A percentile compares a stretch with the other conserved stretches of the same genome.
Conservation (phyloP, 2,797 vertebrate genomes). For the Lepilemur ruficaudatus region DNA sequence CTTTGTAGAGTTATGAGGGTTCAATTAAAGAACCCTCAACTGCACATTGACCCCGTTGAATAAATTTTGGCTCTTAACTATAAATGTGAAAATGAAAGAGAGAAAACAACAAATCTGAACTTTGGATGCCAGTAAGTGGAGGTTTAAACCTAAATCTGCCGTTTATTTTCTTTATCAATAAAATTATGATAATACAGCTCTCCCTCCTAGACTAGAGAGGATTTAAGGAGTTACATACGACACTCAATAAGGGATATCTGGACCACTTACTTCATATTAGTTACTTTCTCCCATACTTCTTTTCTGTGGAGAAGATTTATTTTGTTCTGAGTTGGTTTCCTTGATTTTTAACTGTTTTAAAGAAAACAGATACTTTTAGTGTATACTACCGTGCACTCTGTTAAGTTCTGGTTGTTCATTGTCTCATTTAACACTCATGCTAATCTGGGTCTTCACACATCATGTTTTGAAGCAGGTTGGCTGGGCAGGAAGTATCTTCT, state of each 20-base stretch:
- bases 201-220: neutral
- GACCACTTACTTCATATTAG: neutral
- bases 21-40: neutral
- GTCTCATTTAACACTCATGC: neutral
- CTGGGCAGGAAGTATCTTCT: neutral
- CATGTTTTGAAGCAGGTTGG: neutral
- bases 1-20: neutral
- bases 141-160: neutral
- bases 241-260: neutral
- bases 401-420: neutral
- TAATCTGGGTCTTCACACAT: neutral
- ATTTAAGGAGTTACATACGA: neutral
- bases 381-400: neutral
- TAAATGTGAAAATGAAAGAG: neutral
- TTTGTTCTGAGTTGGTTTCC: neutral
- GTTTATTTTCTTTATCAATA: neutral
- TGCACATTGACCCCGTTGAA: neutral
- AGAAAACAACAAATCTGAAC: neutral
- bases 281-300: neutral
- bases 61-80: neutral
- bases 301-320: neutral
- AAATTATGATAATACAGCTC: neutral
- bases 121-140: neutral
- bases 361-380: neutral
- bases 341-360: neutral